A percentile compares a stretch with the other conserved stretches of the same genome.
Evolutionary conservation across 1,140 invertebrate species (phyloP).

Genomic region (Pseudomyrmex concolor): DNA sequence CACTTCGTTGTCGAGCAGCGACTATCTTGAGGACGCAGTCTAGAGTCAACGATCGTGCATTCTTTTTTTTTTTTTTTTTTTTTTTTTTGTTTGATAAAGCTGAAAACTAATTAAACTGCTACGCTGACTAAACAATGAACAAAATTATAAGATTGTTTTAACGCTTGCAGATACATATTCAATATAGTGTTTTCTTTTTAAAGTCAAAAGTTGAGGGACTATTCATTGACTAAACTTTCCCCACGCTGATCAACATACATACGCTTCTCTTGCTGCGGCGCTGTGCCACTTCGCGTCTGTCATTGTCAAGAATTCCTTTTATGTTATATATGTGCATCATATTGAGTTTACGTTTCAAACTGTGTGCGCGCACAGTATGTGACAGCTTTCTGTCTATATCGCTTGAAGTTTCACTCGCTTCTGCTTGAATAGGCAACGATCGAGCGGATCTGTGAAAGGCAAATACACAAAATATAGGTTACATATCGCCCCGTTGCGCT

Average conservation of each 20-base stretch:
- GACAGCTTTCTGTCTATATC: slow-evolving; percentile 59
- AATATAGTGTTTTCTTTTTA: neutral
- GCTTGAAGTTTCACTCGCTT: slow-evolving; percentile 57
- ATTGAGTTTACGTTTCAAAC: slow-evolving; percentile 53
- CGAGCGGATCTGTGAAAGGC: slow-evolving; percentile 55
- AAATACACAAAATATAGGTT: slow-evolving; percentile 59
- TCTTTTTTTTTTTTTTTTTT: neutral
- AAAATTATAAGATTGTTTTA: neutral
- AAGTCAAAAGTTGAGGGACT: neutral
- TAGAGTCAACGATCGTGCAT: neutral
- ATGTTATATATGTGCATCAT: slow-evolving; percentile 18
- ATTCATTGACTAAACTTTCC: slow-evolving; percentile 1
- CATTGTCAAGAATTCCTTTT: slow-evolving; percentile 35
- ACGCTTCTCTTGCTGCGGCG: neutral
- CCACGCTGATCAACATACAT: neutral
- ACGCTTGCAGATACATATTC: too few relatives aligned
- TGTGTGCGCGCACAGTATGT: slow-evolving; percentile 18
- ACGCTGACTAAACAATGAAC: too few relatives aligned
- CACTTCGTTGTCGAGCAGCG: slow-evolving; percentile 54
- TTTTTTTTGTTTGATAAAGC: neutral
- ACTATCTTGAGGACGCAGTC: slow-evolving; percentile 33
- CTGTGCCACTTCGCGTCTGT: neutral
- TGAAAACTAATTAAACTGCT: too few relatives aligned
- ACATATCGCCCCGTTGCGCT: slow-evolving; percentile 47
- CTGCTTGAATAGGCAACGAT: slow-evolving; percentile 59